Conservation (phyloP, 2,797 vertebrate genomes). For the Phylloscopus collybita region DNA sequence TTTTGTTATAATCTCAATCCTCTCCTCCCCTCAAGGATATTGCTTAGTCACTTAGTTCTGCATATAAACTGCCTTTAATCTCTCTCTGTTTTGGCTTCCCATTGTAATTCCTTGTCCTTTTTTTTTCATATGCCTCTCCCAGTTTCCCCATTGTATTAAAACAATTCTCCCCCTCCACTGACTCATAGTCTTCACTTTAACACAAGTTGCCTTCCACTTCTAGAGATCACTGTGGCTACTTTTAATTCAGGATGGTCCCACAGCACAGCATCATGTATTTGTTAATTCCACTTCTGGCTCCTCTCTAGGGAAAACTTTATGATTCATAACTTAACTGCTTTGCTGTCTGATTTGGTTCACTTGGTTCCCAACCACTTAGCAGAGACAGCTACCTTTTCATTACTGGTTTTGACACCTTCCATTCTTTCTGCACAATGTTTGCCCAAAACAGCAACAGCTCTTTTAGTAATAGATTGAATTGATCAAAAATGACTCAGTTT, state of each 20-base stretch:
- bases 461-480: background rate
- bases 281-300: background rate
- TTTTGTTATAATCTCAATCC: background rate
- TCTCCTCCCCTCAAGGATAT: background rate
- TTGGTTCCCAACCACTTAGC: background rate
- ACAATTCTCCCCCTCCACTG: background rate
- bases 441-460: background rate
- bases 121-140: background rate
- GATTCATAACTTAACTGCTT: constrained; percentile 20
- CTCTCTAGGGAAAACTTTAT: background rate
- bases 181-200: background rate
- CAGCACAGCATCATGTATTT: background rate
- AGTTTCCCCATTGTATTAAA: background rate
- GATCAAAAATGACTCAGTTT: background rate
- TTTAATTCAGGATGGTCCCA: background rate
- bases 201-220: background rate
- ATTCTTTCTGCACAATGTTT: background rate
- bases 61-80: background rate
- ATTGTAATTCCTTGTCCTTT: background rate
- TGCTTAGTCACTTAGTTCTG: background rate
- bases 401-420: background rate
- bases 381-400: constrained; percentile 3
- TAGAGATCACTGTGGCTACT: background rate
- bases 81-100: background rate
- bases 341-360: background rate